These are phyloP conservation scores for Dipodomys ordii DNA, from an alignment of 2,113 vertebrate genomes.

Conservation along the genomic window DNA sequence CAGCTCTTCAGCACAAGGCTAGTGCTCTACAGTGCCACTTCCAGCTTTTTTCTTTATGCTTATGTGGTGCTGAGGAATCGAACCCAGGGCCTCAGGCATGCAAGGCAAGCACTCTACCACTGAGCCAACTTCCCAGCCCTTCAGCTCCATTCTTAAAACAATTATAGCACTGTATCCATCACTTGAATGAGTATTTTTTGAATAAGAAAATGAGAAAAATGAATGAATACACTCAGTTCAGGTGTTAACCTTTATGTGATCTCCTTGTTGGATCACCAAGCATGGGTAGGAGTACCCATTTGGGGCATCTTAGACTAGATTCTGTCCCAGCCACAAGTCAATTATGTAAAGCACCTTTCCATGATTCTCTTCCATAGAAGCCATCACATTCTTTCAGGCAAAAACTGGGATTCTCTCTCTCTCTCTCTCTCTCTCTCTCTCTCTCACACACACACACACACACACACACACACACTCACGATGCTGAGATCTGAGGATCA, in stretches of 20 bases:
- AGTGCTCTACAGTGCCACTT: too few relatives aligned
- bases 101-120: too few relatives aligned
- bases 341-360: neutral
- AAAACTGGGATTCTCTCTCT: neutral
- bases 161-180: neutral
- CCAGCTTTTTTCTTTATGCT: too few relatives aligned
- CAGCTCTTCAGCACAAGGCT: too few relatives aligned
- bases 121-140: neutral
- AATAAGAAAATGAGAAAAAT: neutral
- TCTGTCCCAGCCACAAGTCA: neutral
- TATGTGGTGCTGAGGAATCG: too few relatives aligned
- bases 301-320: neutral
- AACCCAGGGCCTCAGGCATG: too few relatives aligned
- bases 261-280: neutral
- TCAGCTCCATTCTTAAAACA: neutral
- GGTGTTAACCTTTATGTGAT: neutral
- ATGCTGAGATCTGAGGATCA: too few relatives aligned
- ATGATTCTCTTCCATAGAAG: neutral
- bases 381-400: neutral
- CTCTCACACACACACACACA: too few relatives aligned
- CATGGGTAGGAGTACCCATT: neutral
- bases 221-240: neutral
- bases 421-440: too few relatives aligned
- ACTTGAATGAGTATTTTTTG: neutral
- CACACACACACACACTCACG: too few relatives aligned